Conservation (phyloP, 2,113 vertebrate species). For the Anhinga anhinga region DNA sequence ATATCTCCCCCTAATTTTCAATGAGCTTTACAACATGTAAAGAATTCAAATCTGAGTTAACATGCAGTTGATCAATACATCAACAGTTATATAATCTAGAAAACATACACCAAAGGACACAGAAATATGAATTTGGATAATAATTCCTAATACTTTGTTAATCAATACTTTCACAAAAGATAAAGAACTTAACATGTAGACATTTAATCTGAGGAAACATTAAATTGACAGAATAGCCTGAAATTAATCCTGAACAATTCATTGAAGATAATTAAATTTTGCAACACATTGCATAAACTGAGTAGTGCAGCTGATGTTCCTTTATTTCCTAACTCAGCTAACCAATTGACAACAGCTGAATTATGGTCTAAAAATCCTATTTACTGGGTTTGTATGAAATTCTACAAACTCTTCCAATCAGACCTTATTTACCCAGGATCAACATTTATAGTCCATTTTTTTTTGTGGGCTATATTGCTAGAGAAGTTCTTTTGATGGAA, state of each 20-base stretch:
- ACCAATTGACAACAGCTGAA: neutral
- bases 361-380: neutral
- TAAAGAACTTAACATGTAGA: neutral
- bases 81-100: neutral
- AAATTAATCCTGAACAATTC: neutral
- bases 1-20: neutral
- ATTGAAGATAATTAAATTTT: neutral
- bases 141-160: neutral
- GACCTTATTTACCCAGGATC: neutral
- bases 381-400: neutral
- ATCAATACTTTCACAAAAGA: neutral
- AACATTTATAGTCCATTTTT: neutral
- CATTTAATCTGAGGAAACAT: neutral
- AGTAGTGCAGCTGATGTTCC: neutral
- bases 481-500: neutral
- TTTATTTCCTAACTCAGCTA: neutral
- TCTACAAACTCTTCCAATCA: neutral
- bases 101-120: fast-evolving
- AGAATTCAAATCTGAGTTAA: neutral
- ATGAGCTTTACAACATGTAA: neutral
- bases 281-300: neutral
- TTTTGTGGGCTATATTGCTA: neutral
- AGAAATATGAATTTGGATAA: neutral
- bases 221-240: neutral
- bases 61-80: neutral